phyloP scores from a whole-genome alignment of 2,797 vertebrate species.

The Okamejei kenojei region DNA sequence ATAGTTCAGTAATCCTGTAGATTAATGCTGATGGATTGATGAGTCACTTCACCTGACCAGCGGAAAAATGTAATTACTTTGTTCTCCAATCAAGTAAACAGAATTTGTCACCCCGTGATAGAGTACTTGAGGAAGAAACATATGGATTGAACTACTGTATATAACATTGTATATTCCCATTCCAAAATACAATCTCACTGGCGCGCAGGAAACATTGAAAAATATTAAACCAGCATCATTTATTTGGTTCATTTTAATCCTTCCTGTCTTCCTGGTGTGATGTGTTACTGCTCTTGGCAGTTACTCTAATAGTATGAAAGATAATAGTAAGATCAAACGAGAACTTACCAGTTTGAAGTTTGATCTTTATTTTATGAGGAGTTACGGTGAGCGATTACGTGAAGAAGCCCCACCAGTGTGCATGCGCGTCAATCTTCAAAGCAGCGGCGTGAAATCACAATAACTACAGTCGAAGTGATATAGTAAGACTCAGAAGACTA shows the following conservation, averaged over 20 bases:
- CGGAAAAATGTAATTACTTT: not conserved
- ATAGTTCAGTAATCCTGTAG: not conserved
- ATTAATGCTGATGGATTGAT: not conserved
- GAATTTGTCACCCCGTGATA: not conserved
- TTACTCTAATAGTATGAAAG: not conserved
- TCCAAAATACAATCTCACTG: not conserved
- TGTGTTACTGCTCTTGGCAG: not conserved
- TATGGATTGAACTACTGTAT: not conserved
- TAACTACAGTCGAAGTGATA: too few species aligned
- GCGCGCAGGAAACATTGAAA: not conserved
- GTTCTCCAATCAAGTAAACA: not conserved
- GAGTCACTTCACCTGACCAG: not conserved
- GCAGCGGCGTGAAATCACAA: too few species aligned
- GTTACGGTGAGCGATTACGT: too few species aligned
- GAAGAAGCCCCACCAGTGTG: too few species aligned
- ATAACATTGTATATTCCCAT: too few species aligned
- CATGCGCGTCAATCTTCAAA: too few species aligned
- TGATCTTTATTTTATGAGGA: too few species aligned
- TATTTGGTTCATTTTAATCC: slow-evolving; percentile 1
- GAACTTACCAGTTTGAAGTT: too few species aligned
- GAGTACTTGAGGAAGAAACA: too few species aligned
- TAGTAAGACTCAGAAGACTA: too few species aligned
- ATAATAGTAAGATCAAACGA: too few species aligned
- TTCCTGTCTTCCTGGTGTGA: too few species aligned
- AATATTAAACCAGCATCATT: not conserved